Percentiles rank a stretch among this genome's conserved stretches.
These are phyloP conservation scores for Achatina immaculata DNA, from an alignment of 1,140 invertebrate species.

Conservation along the genomic window DNA sequence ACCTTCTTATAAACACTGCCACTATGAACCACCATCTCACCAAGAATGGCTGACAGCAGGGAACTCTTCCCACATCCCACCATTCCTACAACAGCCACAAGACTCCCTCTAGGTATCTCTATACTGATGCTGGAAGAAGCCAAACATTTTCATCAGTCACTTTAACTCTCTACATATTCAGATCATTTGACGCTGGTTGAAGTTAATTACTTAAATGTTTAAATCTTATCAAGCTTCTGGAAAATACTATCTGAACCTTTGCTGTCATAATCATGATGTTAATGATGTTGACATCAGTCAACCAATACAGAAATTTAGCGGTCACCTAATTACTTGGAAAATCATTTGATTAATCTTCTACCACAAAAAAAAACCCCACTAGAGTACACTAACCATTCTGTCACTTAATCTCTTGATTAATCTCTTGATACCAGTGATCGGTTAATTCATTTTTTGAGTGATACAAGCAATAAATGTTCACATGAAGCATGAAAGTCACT, in stretches of 20 bases:
- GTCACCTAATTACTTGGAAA: no score
- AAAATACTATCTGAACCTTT: background rate
- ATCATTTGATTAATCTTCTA: no score
- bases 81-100: constrained; percentile 15
- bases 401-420: no score
- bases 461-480: no score
- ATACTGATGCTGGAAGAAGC: background rate
- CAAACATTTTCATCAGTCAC: no score
- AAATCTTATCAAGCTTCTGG: background rate
- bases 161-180: no score
- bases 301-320: background rate
- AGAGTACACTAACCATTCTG: no score
- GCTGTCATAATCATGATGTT: background rate
- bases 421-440: no score
- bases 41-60: background rate
- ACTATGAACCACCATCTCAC: constrained; percentile 5
- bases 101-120: background rate
- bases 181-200: background rate
- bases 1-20: constrained; percentile 1
- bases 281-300: background rate
- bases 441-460: no score
- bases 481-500: no score
- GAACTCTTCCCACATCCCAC: constrained; percentile 12
- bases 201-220: background rate
- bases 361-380: no score